These are phyloP conservation scores for Microplitis demolitor DNA, from an alignment of 1,140 invertebrate species.

Conservation along the genomic window DNA sequence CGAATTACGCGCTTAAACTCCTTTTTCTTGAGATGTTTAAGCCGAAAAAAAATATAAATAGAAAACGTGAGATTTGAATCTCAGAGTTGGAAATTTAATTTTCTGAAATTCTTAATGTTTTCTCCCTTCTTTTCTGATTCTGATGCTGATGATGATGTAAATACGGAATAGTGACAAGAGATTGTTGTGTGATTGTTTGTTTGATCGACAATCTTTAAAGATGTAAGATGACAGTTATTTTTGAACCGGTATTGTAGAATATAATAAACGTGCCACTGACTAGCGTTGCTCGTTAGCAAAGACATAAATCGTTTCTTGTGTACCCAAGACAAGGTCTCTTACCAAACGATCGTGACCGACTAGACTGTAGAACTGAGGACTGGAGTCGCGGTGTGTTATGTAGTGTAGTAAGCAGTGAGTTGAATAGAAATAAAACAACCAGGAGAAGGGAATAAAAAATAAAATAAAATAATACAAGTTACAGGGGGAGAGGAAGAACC, in stretches of 20 bases:
- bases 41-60: neutral
- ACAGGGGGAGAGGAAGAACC: slow-evolving; percentile 1
- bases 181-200: neutral
- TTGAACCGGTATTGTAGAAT: neutral
- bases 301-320: slow-evolving; percentile 31
- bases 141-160: too few relatives aligned
- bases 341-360: slow-evolving; percentile 21
- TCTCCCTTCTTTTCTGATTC: too few relatives aligned
- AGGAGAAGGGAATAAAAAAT: neutral
- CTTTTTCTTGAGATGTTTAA: neutral
- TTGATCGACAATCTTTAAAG: neutral
- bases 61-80: too few relatives aligned
- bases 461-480: neutral
- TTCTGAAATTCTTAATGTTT: too few relatives aligned
- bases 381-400: too few relatives aligned
- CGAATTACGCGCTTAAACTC: slow-evolving; percentile 6
- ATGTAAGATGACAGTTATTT: slow-evolving; percentile 17
- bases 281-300: slow-evolving; percentile 32
- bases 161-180: too few relatives aligned
- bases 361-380: neutral
- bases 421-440: too few relatives aligned
- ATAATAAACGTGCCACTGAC: slow-evolving; percentile 22
- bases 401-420: too few relatives aligned
- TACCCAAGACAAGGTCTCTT: slow-evolving; percentile 28
- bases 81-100: too few relatives aligned